These are phyloP conservation scores for Sebastes nivosus DNA, from an alignment of 2,797 vertebrate species.

Conservation along the genomic window DNA sequence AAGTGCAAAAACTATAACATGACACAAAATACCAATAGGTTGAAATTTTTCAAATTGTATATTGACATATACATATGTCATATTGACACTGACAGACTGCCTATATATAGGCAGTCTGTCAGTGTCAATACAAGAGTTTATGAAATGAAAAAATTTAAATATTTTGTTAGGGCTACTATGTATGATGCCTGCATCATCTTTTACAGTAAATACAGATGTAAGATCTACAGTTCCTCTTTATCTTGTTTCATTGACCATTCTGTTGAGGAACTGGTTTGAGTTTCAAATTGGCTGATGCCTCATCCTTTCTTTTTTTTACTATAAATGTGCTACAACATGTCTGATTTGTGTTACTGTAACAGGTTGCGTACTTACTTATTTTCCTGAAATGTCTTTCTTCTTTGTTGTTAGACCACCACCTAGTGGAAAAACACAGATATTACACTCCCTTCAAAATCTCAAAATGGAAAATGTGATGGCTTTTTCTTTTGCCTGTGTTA, in stretches of 20 bases:
- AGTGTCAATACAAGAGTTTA: neutral
- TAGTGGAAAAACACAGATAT: constrained; percentile 52
- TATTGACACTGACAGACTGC: too few relatives aligned
- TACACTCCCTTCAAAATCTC: neutral
- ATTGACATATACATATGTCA: too few relatives aligned
- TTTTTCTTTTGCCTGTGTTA: neutral
- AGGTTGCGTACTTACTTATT: neutral
- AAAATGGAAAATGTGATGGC: neutral
- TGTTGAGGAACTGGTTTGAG: neutral
- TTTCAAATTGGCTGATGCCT: neutral
- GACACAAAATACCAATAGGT: neutral
- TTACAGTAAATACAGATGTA: neutral
- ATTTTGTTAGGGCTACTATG: neutral
- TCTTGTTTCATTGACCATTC: neutral
- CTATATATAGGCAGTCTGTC: too few relatives aligned
- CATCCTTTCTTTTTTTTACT: neutral
- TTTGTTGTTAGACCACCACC: constrained; percentile 53
- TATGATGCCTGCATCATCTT: neutral
- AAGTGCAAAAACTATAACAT: neutral
- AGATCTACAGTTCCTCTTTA: neutral
- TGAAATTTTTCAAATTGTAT: neutral
- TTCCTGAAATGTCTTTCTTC: neutral
- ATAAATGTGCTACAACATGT: neutral
- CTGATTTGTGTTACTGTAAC: neutral
- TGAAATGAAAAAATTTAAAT: neutral